Evolutionary conservation across 2,888 invertebrate species (phyloP), one percentile per base, ranked within the genome.

Genomic region (Beris chalybata): DNA sequence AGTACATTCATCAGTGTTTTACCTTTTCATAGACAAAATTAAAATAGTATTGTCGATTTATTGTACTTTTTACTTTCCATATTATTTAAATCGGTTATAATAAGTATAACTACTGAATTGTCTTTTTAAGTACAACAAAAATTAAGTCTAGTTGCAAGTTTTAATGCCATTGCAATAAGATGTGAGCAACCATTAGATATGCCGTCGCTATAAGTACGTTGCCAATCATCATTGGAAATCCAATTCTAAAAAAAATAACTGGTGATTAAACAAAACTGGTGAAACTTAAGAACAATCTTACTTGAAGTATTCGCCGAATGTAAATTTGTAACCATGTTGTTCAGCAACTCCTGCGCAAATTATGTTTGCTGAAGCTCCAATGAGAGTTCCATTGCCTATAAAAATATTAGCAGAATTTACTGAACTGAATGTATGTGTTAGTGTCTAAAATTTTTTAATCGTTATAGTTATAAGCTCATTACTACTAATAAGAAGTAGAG

Each of bases 281-380:
- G 71, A 74, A 69, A 13, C 52, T 44, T 12, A 2, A 44, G 1
- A 11, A 44, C 22, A 30, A 13, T 15, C 13, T 48, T 79, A 89
- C 88, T 87, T 92, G 76, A 93, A 89, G 82, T 92, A 95, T 71
- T 92, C 86, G 73, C 89, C 82, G 77, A 95, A 95, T 0, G 90
- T 87, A 75, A 95, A 89, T 72, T 87, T 85, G 78, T 94, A 93
- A 6, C 95, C 95, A 78, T 95, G 94, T 73, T 94, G 94, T 74
- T 94, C 94, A 0, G 95, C 93, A 7, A 95, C 91, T 47, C 95
- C 94, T 0, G 94, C 93, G 76, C 93, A 93, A 2, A 95, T 91
- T 9, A 95, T 92, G 79, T 95, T 95, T 0, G 94, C 91, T 13
- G 93, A 93, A 0, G 95, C 92, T 47, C 94, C 95, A 73, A 95